phyloP scores from a whole-genome alignment of 1,140 invertebrate genomes.

The Chionoecetes opilio region DNA sequence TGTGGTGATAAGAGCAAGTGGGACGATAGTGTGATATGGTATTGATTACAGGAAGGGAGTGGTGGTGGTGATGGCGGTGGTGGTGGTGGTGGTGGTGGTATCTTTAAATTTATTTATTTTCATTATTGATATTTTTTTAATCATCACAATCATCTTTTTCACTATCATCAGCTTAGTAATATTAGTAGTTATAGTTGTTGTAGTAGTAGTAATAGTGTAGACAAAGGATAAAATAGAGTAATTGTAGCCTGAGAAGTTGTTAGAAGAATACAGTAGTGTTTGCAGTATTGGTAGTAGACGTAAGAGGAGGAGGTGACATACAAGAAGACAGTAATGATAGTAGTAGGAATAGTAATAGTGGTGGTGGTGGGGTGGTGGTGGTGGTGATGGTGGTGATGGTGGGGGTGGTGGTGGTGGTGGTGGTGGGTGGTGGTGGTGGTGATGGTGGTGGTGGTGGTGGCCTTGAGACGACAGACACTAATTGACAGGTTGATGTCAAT shows the following conservation, averaged over 20 bases:
- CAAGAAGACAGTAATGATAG: not conserved
- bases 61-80: not conserved
- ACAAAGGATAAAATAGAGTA: not conserved
- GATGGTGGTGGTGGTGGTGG: not conserved
- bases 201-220: no score
- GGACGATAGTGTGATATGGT: not conserved
- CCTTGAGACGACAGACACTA: not conserved
- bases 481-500: constrained; percentile 8
- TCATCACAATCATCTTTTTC: not conserved
- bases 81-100: not conserved
- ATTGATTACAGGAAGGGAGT: not conserved
- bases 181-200: no score
- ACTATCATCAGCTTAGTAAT: no score
- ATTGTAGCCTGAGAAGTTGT: not conserved
- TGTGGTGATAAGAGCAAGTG: not conserved
- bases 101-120: no score
- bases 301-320: not conserved
- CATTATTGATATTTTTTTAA: not conserved
- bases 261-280: no score
- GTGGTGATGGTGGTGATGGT: not conserved
- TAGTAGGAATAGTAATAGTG: not conserved
- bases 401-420: not conserved
- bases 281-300: not conserved
- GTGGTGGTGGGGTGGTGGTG: not conserved
- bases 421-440: constrained; percentile 23